phyloP scores from a whole-genome alignment of 1,140 invertebrate genomes.

The Drosophila littoralis region DNA sequence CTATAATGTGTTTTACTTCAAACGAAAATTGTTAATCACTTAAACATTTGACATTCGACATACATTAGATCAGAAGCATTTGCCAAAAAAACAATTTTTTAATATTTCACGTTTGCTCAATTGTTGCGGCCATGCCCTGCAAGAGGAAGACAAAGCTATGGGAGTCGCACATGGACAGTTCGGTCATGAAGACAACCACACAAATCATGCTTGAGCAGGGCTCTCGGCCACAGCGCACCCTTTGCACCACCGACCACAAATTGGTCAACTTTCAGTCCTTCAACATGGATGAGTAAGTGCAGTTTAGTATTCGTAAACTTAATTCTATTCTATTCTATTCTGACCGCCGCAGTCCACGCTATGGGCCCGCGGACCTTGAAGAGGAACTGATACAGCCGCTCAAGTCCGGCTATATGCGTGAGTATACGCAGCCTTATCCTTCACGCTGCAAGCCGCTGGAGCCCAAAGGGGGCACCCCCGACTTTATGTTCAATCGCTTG shows the following conservation, averaged over 20 bases:
- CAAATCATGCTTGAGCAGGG: constrained; percentile 65
- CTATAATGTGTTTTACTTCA: no score
- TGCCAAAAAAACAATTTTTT: neutral
- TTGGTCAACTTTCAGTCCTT: constrained; percentile 68
- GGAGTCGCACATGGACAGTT: constrained; percentile 36
- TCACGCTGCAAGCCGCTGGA: constrained; percentile 36
- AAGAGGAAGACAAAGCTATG: constrained; percentile 54
- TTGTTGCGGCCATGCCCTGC: constrained; percentile 40
- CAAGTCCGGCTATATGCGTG: constrained; percentile 52
- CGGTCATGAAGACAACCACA: constrained; percentile 59
- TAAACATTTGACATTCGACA: neutral
- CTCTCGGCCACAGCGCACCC: constrained; percentile 23
- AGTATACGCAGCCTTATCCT: constrained; percentile 51
- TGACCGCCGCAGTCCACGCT: constrained; percentile 44
- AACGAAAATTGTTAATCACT: neutral
- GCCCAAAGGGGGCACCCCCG: constrained; percentile 39
- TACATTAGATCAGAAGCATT: neutral
- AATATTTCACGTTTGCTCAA: neutral
- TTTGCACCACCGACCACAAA: constrained; percentile 46
- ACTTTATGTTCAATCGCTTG: constrained; percentile 59
- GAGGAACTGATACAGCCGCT: constrained; percentile 48
- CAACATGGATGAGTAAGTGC: constrained; percentile 66
- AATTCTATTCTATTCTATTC: neutral
- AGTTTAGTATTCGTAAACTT: neutral
- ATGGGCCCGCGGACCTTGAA: constrained; percentile 32